A percentile compares a stretch with the other conserved stretches of the same genome.
Evolutionary conservation across 2,113 vertebrate species (phyloP).

Genomic region (Antennarius striatus): DNA sequence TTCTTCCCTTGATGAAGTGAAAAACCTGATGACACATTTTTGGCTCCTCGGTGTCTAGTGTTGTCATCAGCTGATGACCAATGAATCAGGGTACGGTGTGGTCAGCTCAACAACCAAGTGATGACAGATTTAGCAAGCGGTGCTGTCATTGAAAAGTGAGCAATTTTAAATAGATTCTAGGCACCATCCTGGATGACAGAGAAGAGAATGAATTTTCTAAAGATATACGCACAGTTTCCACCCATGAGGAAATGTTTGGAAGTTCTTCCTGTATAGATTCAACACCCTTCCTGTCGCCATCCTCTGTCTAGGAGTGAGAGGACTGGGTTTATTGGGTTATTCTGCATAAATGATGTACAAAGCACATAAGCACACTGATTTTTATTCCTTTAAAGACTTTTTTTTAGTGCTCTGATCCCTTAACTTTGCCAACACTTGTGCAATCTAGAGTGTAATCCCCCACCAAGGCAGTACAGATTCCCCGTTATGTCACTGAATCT

Average conservation of each 20-base stretch:
- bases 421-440: too few relatives aligned
- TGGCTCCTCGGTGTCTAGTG: constrained; percentile 22
- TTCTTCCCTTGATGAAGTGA: constrained; percentile 15
- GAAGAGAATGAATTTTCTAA: constrained; percentile 32
- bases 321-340: constrained; percentile 31
- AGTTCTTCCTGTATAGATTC: constrained; percentile 53
- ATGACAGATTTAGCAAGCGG: constrained; percentile 2
- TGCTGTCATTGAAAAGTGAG: neutral
- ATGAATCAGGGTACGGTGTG: too few relatives aligned
- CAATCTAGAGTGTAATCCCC: too few relatives aligned
- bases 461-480: too few relatives aligned
- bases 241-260: constrained; percentile 58
- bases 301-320: constrained; percentile 53
- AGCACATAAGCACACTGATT: too few relatives aligned
- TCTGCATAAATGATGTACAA: too few relatives aligned
- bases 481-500: too few relatives aligned
- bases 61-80: constrained; percentile 36
- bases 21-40: constrained; percentile 48
- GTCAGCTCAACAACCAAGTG: neutral
- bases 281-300: constrained; percentile 74
- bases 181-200: constrained; percentile 40
- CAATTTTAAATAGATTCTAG: constrained; percentile 6
- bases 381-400: too few relatives aligned
- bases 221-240: constrained; percentile 37
- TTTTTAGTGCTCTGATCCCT: too few relatives aligned